These are phyloP conservation scores for Brachynemurus nebulosus DNA, from an alignment of 2,888 invertebrate species.

Conservation along the genomic window DNA sequence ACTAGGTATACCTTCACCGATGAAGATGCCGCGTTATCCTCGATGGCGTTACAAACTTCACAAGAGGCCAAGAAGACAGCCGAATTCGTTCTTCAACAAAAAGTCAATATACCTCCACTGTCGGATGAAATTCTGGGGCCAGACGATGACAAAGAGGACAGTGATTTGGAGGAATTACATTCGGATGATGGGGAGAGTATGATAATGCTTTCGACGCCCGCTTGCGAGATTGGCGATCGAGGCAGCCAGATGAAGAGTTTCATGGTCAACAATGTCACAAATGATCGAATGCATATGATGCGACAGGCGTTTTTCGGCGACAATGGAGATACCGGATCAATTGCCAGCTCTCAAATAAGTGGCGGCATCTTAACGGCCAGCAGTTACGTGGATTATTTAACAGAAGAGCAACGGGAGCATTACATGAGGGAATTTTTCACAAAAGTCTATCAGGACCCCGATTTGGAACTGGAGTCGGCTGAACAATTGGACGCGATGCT, in stretches of 20 bases:
- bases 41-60: too few species aligned
- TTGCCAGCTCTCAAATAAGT: not conserved
- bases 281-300: not conserved
- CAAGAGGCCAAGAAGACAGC: too few species aligned
- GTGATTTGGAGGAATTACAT: too few species aligned
- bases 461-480: not conserved
- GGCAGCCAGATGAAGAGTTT: not conserved
- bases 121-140: not conserved
- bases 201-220: not conserved
- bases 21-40: constrained; percentile 2
- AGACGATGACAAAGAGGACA: not conserved
- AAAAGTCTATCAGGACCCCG: not conserved
- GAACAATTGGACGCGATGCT: not conserved
- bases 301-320: not conserved
- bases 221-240: not conserved
- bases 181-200: not conserved
- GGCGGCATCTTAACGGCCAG: not conserved
- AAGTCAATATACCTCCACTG: too few species aligned
- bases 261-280: not conserved
- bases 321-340: not conserved
- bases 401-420: not conserved
- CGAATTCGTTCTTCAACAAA: too few species aligned
- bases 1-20: constrained; percentile 65
- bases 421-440: not conserved
- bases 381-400: not conserved